phyloP scores from a whole-genome alignment of 2,888 invertebrate species.

The Leucophenga montana region DNA sequence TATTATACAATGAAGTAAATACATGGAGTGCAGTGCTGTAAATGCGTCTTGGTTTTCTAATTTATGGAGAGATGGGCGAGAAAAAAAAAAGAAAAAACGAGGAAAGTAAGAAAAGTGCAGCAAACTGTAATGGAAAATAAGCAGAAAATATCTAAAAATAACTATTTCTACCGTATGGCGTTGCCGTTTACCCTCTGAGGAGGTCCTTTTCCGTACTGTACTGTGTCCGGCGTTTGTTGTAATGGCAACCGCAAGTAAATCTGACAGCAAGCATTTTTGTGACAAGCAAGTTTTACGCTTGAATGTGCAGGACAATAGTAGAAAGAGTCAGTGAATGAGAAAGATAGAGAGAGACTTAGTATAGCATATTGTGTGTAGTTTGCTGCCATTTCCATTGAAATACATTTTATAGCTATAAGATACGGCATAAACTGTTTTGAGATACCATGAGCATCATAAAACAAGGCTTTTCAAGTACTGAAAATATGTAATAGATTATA shows the following conservation, averaged over 20 bases:
- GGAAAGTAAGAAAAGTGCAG: not conserved
- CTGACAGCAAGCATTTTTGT: conserved; percentile 71
- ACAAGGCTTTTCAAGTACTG: too few relatives aligned
- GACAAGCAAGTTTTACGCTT: conserved; percentile 71
- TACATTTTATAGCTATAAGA: too few relatives aligned
- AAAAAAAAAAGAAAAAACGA: not conserved
- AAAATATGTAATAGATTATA: too few relatives aligned
- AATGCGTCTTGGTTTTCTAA: conserved; percentile 18
- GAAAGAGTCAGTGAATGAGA: not conserved
- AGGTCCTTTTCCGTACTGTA: not conserved
- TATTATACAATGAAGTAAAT: not conserved
- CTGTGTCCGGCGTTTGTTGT: conserved; percentile 10
- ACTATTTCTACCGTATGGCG: not conserved
- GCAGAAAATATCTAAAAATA: conserved; percentile 6
- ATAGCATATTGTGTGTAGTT: too few relatives aligned
- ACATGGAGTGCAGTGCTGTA: not conserved
- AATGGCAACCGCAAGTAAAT: conserved; percentile 52
- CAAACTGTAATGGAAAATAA: not conserved
- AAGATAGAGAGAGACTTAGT: not conserved
- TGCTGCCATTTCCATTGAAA: too few relatives aligned
- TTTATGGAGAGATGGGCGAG: conserved; percentile 18
- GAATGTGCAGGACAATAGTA: conserved; percentile 53
- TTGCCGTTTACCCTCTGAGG: not conserved
- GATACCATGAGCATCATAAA: too few relatives aligned
- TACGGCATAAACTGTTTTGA: too few relatives aligned